Percentiles rank a stretch among this genome's conserved stretches.
These are phyloP conservation scores for Platycheirus rosarum DNA, from an alignment of 2,888 invertebrate species.

Conservation along the genomic window DNA sequence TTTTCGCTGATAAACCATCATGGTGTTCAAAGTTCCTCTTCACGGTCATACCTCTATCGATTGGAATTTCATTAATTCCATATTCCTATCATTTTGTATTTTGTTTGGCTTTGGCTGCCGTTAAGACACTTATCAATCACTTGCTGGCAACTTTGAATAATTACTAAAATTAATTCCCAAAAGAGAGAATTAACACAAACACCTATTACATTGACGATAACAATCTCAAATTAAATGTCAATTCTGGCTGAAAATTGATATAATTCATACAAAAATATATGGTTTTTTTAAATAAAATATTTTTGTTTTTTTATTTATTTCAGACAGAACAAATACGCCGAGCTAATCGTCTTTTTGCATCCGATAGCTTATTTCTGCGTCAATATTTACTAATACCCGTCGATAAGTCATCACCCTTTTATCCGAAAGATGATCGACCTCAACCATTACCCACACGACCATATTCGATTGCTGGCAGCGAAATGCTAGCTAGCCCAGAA, in stretches of 20 bases:
- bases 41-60: neutral
- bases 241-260: neutral
- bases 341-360: slow-evolving; percentile 94
- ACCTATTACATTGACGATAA: slow-evolving; percentile 17
- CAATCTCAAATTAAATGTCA: slow-evolving; percentile 2
- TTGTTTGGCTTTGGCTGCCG: neutral
- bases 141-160: neutral
- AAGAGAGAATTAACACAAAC: slow-evolving; percentile 1
- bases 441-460: slow-evolving; percentile 83
- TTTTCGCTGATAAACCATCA: no score
- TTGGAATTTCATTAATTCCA: neutral
- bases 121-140: neutral
- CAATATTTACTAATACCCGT: slow-evolving; percentile 94
- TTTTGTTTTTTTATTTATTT: slow-evolving; percentile 79
- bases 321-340: slow-evolving; percentile 97
- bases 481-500: slow-evolving; percentile 77
- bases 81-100: slow-evolving; percentile 1
- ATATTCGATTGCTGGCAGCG: slow-evolving; percentile 84
- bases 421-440: slow-evolving; percentile 84
- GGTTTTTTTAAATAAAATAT: neutral
- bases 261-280: neutral
- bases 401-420: slow-evolving; percentile 86
- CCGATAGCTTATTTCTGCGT: slow-evolving; percentile 95
- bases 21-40: no score
- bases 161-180: slow-evolving; percentile 7